Percentiles rank a stretch among this genome's conserved stretches.
phyloP scores from a whole-genome alignment of 2,888 invertebrate genomes.

The Pseudococcus viburni region DNA sequence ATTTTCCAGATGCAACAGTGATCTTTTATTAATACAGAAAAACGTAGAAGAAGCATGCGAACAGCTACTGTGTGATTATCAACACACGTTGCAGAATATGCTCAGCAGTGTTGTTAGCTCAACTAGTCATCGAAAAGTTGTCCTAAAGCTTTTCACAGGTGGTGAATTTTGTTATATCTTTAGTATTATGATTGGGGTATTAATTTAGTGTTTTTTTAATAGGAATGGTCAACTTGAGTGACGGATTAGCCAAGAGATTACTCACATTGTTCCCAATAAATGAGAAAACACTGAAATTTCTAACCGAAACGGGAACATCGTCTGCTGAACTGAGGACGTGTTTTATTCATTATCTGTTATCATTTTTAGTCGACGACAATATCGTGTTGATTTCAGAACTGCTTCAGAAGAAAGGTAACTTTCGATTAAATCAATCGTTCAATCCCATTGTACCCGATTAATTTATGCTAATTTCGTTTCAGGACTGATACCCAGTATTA shows the following conservation, averaged over 20 bases:
- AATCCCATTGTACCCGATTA: background rate
- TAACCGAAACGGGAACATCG: constrained; percentile 41
- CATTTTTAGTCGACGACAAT: constrained; percentile 54
- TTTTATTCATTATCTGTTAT: constrained; percentile 60
- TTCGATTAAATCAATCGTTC: background rate
- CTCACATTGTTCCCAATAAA: constrained; percentile 51
- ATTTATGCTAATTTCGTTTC: background rate
- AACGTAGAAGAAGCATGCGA: constrained; percentile 58
- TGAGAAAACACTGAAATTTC: constrained; percentile 25
- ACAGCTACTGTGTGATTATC: constrained; percentile 53
- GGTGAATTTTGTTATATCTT: background rate
- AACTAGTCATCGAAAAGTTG: constrained; percentile 49
- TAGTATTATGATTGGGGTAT: background rate
- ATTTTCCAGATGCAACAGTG: constrained; percentile 4
- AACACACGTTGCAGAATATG: constrained; percentile 56
- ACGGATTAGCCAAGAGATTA: constrained; percentile 52
- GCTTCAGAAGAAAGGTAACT: constrained; percentile 53
- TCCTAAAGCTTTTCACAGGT: constrained; percentile 60
- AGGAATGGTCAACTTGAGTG: constrained; percentile 59
- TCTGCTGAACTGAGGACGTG: constrained; percentile 22
- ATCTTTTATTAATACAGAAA: constrained; percentile 59
- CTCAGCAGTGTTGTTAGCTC: constrained; percentile 5
- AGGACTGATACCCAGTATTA: constrained; percentile 54
- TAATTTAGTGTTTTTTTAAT: background rate
- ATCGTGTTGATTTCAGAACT: constrained; percentile 49